phyloP scores from a whole-genome alignment of 2,113 vertebrate genomes.

The Phrynocephalus versicolor region DNA sequence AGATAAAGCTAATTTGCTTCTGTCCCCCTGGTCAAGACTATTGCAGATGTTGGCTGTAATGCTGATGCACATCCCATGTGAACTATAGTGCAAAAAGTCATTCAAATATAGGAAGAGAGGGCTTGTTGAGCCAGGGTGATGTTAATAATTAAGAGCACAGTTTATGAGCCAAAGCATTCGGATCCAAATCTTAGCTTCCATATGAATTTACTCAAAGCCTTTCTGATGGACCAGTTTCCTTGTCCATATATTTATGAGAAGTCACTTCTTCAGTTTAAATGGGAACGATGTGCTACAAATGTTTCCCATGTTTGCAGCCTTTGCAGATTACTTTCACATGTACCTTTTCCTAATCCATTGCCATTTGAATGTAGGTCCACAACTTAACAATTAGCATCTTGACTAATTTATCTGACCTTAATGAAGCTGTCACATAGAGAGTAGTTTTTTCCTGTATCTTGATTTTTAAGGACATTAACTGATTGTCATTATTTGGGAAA shows the following conservation, averaged over 20 bases:
- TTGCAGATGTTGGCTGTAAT: not conserved
- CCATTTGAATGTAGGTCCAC: no score
- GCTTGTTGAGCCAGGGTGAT: no score
- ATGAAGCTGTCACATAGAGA: no score
- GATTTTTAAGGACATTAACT: no score
- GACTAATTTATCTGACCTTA: no score
- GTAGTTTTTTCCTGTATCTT: no score
- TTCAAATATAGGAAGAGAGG: not conserved
- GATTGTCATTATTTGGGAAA: no score
- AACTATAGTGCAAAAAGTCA: not conserved
- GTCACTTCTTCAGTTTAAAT: not conserved
- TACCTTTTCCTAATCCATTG: no score
- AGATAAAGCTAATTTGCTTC: conserved; percentile 36
- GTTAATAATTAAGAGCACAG: not conserved
- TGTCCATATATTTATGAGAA: not conserved
- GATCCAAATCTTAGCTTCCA: not conserved
- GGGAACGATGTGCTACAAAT: not conserved
- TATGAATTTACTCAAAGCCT: not conserved
- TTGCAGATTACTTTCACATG: no score
- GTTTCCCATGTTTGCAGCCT: not conserved
- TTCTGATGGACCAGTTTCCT: no score
- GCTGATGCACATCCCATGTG: not conserved
- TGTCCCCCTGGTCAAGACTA: not conserved
- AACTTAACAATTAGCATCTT: not conserved
- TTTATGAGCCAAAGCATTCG: not conserved